These are phyloP conservation scores for Gonatopus flavifemur DNA, from an alignment of 1,140 invertebrate genomes.

Conservation along the genomic window DNA sequence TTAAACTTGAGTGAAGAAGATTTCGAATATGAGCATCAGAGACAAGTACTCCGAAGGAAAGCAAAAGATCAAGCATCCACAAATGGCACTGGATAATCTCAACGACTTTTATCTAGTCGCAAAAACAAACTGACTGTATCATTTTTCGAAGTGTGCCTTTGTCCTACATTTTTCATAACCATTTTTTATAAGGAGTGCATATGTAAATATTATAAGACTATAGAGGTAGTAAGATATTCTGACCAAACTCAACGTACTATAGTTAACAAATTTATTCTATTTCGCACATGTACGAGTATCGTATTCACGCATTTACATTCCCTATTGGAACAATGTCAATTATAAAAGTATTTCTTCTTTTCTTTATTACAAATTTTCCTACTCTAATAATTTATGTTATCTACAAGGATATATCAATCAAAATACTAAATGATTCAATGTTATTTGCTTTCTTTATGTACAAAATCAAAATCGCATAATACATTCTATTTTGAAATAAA, in stretches of 20 bases:
- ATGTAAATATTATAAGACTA: neutral
- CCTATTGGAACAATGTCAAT: constrained; percentile 8
- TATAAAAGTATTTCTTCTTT: constrained; percentile 26
- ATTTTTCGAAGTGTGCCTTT: constrained; percentile 29
- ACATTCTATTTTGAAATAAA: constrained; percentile 25
- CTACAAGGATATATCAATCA: constrained; percentile 15
- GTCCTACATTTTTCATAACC: constrained; percentile 18
- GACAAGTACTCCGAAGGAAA: constrained; percentile 58
- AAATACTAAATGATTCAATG: constrained; percentile 9
- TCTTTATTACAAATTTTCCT: constrained; percentile 9
- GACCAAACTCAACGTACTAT: constrained; percentile 7
- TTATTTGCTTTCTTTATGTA: constrained; percentile 33
- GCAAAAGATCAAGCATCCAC: constrained; percentile 37
- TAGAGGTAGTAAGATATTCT: constrained; percentile 9
- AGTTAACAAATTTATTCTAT: neutral
- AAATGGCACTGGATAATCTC: constrained; percentile 35
- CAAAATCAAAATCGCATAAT: constrained; percentile 21
- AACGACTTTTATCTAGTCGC: constrained; percentile 10
- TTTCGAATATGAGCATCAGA: constrained; percentile 80
- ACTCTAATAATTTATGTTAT: constrained; percentile 22
- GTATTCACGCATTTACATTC: constrained; percentile 19
- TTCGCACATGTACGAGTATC: no score
- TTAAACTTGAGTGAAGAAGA: constrained; percentile 79
- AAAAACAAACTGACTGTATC: constrained; percentile 19
- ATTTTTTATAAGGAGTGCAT: constrained; percentile 4